Evolutionary conservation across 2,113 vertebrate species (phyloP).

Genomic region (Globicephala melas): DNA sequence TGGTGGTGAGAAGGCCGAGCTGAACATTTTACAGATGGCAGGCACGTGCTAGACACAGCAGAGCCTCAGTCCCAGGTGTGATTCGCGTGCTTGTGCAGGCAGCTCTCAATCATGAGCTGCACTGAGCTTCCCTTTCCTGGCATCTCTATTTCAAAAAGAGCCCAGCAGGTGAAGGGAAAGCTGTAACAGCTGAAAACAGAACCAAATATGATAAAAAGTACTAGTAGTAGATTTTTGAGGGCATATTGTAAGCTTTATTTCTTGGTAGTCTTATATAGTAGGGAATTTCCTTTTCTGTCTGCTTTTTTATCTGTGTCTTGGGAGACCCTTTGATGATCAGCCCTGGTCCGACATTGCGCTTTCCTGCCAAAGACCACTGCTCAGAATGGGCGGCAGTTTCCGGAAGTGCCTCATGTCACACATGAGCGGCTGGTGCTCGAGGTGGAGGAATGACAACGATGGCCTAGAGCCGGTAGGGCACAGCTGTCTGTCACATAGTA

Average conservation of each 20-base stretch:
- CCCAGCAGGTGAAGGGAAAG: neutral
- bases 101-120: neutral
- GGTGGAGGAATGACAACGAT: neutral
- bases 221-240: neutral
- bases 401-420: neutral
- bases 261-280: neutral
- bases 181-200: constrained; percentile 32
- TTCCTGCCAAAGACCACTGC: neutral
- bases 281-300: constrained; percentile 1
- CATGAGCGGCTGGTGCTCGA: neutral
- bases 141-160: constrained; percentile 38
- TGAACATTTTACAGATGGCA: neutral
- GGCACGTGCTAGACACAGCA: neutral
- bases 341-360: neutral
- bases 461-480: neutral
- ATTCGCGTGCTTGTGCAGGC: neutral
- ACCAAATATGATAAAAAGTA: neutral
- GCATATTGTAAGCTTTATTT: neutral
- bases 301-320: neutral
- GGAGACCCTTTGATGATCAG: neutral
- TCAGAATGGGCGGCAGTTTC: neutral
- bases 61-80: neutral
- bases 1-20: neutral
- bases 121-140: neutral
- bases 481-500: constrained; percentile 59